Percentiles rank a stretch among this genome's conserved stretches.
Conservation (phyloP, 2,888 invertebrate species). For the Catonia carolina region DNA sequence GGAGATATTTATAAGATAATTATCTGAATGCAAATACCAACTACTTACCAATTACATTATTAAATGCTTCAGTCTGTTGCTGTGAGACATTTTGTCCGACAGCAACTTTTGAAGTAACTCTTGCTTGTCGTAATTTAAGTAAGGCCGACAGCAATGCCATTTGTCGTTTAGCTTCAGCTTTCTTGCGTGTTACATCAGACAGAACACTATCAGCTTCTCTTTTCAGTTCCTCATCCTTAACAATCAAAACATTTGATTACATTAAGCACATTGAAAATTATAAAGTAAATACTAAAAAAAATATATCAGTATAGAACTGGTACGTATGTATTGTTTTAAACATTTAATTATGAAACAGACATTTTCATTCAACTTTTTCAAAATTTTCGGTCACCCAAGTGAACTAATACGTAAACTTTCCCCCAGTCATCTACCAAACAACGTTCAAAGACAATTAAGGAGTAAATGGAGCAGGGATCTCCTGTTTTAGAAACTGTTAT, state of each 20-base stretch:
- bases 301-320: neutral
- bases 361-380: too few relatives aligned
- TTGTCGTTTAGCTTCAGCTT: conserved; percentile 60
- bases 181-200: conserved; percentile 62
- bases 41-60: conserved; percentile 51
- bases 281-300: neutral
- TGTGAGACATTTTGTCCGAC: conserved; percentile 53
- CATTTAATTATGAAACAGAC: too few relatives aligned
- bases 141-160: conserved; percentile 57
- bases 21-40: too few relatives aligned
- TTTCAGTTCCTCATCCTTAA: conserved; percentile 57
- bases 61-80: conserved; percentile 51
- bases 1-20: too few relatives aligned
- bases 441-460: too few relatives aligned
- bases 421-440: too few relatives aligned
- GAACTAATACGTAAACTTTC: too few relatives aligned
- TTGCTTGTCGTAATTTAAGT: conserved; percentile 55
- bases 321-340: too few relatives aligned
- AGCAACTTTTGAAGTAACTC: conserved; percentile 55
- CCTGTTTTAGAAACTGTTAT: too few relatives aligned
- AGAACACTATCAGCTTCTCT: conserved; percentile 63
- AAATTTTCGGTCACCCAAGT: too few relatives aligned
- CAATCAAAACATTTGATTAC: conserved; percentile 11
- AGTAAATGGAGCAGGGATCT: too few relatives aligned
- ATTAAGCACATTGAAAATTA: neutral